Base-by-base conservation (phyloP, 2,113 vertebrate genomes). In the Notiomystis cincta region DNA sequence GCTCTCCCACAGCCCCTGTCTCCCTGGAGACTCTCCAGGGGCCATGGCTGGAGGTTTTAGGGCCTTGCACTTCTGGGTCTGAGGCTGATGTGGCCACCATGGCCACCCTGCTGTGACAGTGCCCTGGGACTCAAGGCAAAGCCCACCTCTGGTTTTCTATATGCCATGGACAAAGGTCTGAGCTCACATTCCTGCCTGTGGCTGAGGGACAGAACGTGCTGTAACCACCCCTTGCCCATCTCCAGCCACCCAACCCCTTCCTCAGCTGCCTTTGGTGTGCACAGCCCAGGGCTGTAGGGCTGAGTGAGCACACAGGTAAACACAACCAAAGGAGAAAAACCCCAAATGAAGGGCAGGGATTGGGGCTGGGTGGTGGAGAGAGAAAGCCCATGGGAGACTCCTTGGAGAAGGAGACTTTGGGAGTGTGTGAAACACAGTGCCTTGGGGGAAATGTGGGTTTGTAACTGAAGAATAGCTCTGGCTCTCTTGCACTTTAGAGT, bases 371-470 rank as follows among this genome's bases (percentile, higher is more conserved):
- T 20, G 60, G 16, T 5, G 6, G 42, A 56, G 22, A 56, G 22
- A 21, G 7, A 25, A 89, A 87, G 37, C 47, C 30, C 27, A 2
- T 6, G 45, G 12, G 22, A 75, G 22, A 5, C 28, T 87, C 64
- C 73, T 62, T 23, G 57, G 73, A 62, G 54, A 66, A 35, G 30
- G 0, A 23, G 65, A 40, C 50, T 80, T 66, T 62, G n/a, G 76
- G 64, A 90, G 40, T 8, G 9, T 40, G n/a, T 79, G 53, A 76
- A 87, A 91, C 56, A 25, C 0, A 0, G 91, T 96, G 94, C 95
- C 94, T 95, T 83, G 85, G 60, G 78, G 79, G 37, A 65, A 75
- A 71, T 61, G 70, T 47, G 79, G 66, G 79, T 53, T 76, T 31
- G 12, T n/a, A 62, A 30, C 10, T n/a, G 35, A 15, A 58, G 24